phyloP scores from a whole-genome alignment of 1,140 invertebrate species.

The Micrasema minimum region DNA sequence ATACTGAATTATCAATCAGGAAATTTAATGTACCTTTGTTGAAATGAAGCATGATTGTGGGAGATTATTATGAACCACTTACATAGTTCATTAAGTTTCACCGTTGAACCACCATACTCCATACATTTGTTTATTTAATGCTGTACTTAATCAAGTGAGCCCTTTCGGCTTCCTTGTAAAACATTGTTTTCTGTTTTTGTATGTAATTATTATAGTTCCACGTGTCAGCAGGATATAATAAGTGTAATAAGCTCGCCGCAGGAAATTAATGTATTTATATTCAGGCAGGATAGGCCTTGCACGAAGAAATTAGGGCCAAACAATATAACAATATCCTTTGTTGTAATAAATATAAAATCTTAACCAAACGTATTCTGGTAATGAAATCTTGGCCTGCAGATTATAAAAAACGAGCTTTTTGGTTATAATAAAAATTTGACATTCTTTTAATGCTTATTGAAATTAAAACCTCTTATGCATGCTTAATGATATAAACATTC shows the following conservation, averaged over 20 bases:
- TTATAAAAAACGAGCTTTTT: too few species aligned
- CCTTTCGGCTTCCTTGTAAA: slow-evolving; percentile 36
- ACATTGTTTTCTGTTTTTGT: slow-evolving; percentile 42
- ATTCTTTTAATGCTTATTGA: too few species aligned
- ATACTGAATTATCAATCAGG: slow-evolving; percentile 24
- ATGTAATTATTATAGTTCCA: slow-evolving; percentile 45
- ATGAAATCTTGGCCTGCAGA: too few species aligned
- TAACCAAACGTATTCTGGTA: too few species aligned
- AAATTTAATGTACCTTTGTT: slow-evolving; percentile 11
- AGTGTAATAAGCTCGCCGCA: slow-evolving; percentile 38
- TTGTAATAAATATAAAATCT: slow-evolving; percentile 38
- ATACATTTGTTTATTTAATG: slow-evolving; percentile 27
- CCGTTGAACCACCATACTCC: slow-evolving; percentile 7
- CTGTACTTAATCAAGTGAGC: slow-evolving; percentile 45
- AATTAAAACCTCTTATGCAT: too few species aligned
- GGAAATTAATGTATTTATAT: slow-evolving; percentile 45
- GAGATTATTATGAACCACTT: slow-evolving; percentile 37
- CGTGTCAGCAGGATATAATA: slow-evolving; percentile 44
- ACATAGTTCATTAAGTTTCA: slow-evolving; percentile 41
- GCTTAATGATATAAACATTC: too few species aligned
- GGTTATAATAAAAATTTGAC: too few species aligned
- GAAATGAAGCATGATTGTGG: slow-evolving; percentile 20
- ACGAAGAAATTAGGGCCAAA: slow-evolving; percentile 19
- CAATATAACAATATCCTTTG: slow-evolving; percentile 10
- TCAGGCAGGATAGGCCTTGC: slow-evolving; percentile 15